A percentile compares a stretch with the other conserved stretches of the same genome.
Evolutionary conservation across 2,888 invertebrate species (phyloP).

Genomic region (Euzetes globulus): DNA sequence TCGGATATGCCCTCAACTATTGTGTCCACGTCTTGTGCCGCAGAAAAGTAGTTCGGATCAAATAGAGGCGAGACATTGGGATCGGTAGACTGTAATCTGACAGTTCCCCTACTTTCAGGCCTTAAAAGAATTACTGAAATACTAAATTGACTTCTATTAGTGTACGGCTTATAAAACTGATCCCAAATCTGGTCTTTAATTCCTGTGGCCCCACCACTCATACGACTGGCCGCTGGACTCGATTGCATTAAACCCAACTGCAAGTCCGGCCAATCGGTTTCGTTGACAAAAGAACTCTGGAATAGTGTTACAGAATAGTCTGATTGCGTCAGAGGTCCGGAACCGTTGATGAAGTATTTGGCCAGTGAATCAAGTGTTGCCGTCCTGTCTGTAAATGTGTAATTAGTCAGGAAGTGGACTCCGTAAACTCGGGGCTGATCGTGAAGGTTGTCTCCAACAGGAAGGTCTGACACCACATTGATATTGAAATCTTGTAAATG

Average conservation of each 20-base stretch:
- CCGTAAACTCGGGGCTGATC: constrained; percentile 6
- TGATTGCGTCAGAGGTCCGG: not conserved
- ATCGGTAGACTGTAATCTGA: not conserved
- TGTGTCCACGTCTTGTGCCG: not conserved
- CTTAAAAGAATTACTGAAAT: constrained; percentile 21
- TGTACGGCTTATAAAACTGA: constrained; percentile 21
- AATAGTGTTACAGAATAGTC: not conserved
- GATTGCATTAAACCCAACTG: not conserved
- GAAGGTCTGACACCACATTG: not conserved
- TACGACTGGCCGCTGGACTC: not conserved
- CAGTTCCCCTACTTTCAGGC: not conserved
- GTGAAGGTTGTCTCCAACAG: constrained; percentile 31
- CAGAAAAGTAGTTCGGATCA: constrained; percentile 27
- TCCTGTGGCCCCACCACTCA: not conserved
- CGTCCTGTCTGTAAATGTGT: not conserved
- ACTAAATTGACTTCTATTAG: constrained; percentile 25
- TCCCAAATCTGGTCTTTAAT: constrained; percentile 2
- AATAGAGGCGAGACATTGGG: not conserved
- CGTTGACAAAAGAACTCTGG: not conserved
- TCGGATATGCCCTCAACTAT: constrained; percentile 37
- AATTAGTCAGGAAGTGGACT: not conserved
- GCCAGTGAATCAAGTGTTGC: constrained; percentile 7
- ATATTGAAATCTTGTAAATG: constrained; percentile 54
- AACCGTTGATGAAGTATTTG: constrained; percentile 19
- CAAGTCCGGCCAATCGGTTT: constrained; percentile 1